Conservation (phyloP, 1,140 invertebrate genomes). For the Triops longicaudatus region DNA sequence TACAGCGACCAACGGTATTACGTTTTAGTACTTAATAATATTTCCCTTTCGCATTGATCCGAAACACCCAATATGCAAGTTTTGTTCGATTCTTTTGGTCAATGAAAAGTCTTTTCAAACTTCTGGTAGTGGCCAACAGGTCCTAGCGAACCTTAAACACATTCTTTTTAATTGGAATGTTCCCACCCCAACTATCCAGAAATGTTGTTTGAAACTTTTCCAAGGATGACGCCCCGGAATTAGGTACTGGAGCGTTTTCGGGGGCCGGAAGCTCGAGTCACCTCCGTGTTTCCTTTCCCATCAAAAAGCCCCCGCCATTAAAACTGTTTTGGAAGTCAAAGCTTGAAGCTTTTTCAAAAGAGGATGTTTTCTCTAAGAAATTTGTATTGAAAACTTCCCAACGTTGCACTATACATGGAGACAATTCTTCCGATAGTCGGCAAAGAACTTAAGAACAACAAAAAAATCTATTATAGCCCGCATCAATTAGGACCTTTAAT, state of each 20-base stretch:
- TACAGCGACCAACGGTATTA: too few relatives aligned
- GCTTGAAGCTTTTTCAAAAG: neutral
- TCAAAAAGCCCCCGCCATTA: neutral
- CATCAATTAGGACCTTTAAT: too few relatives aligned
- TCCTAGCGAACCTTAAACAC: neutral
- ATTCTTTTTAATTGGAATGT: neutral
- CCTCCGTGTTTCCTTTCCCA: constrained; percentile 14
- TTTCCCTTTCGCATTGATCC: neutral
- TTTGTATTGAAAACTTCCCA: too few relatives aligned
- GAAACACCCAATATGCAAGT: neutral
- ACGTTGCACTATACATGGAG: too few relatives aligned
- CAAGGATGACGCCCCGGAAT: constrained; percentile 13
- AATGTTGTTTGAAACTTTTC: neutral
- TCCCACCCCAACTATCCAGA: neutral
- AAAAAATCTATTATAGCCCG: too few relatives aligned
- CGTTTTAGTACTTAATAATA: too few relatives aligned
- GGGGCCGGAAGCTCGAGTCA: neutral
- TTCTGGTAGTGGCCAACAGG: neutral
- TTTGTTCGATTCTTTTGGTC: neutral
- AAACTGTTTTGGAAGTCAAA: neutral
- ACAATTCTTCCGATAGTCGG: too few relatives aligned
- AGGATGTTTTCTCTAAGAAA: neutral
- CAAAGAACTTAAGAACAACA: too few relatives aligned
- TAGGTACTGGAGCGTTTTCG: neutral
- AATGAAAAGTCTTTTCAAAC: neutral